phyloP scores from a whole-genome alignment of 2,113 vertebrate species.

The Eolophus roseicapilla region DNA sequence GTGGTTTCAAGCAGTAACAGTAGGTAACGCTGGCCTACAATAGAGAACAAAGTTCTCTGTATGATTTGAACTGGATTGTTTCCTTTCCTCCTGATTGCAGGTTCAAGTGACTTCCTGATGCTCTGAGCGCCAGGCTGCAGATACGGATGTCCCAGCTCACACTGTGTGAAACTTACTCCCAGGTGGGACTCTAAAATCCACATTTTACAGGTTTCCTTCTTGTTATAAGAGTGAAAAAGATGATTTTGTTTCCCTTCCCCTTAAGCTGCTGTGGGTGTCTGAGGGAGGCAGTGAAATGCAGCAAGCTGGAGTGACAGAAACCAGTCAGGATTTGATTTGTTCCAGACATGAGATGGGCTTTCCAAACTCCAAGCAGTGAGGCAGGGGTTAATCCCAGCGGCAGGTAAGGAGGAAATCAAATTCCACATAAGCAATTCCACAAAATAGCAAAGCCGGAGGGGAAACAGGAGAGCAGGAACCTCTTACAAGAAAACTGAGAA shows the following conservation, averaged over 20 bases:
- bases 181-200: background rate
- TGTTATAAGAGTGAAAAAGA: background rate
- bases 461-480: background rate
- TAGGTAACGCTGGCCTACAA: background rate
- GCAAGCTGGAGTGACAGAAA: background rate
- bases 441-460: background rate
- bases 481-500: background rate
- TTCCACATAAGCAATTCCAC: background rate
- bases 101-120: too few species aligned
- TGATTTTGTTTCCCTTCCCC: background rate
- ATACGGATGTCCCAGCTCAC: background rate
- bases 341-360: background rate
- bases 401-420: background rate
- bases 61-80: background rate
- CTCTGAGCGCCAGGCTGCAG: background rate
- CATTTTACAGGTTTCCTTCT: background rate
- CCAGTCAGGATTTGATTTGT: background rate
- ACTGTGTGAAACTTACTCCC: background rate
- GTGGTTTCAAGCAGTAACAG: background rate
- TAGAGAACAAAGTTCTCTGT: background rate
- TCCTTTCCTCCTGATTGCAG: background rate
- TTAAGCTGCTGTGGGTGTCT: background rate
- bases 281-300: background rate
- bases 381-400: background rate
- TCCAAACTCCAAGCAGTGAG: background rate